Percentiles rank a stretch among this genome's conserved stretches.
Conservation (phyloP, 2,888 invertebrate genomes). For the Spilarctia lutea region DNA sequence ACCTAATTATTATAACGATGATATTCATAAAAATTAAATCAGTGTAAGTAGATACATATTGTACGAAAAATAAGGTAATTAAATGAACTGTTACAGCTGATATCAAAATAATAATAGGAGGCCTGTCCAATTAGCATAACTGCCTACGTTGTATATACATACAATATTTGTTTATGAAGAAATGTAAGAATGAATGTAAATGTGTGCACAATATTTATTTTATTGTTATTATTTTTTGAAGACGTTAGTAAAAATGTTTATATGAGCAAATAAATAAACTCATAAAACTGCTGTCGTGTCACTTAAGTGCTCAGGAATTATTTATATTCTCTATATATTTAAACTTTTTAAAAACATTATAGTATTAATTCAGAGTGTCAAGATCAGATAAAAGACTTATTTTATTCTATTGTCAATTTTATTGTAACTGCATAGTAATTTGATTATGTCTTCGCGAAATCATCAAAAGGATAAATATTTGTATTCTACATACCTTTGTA, state of each 20-base stretch:
- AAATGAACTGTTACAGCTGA: background rate
- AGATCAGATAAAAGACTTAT: too few relatives aligned
- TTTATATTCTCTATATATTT: too few relatives aligned
- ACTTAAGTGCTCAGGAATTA: too few relatives aligned
- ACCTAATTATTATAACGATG: conserved; percentile 5
- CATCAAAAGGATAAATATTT: background rate
- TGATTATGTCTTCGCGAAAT: background rate
- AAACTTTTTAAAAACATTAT: too few relatives aligned
- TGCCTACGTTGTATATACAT: background rate
- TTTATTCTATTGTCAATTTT: background rate
- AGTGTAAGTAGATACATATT: background rate
- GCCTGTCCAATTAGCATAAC: conserved; percentile 7
- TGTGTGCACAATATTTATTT: background rate
- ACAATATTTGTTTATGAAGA: background rate
- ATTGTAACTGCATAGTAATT: background rate
- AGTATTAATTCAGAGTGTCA: too few relatives aligned
- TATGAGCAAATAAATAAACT: background rate
- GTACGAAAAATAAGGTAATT: conserved; percentile 3
- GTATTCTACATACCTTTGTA: background rate
- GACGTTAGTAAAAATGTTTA: background rate
- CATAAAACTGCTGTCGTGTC: too few relatives aligned
- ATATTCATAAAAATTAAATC: conserved; percentile 5
- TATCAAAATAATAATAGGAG: conserved; percentile 1
- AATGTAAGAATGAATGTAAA: background rate
- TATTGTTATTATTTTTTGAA: background rate